phyloP scores from a whole-genome alignment of 30 jellyfish, hydroid and myxozoan species.

The Phacellophora camtschatica region DNA sequence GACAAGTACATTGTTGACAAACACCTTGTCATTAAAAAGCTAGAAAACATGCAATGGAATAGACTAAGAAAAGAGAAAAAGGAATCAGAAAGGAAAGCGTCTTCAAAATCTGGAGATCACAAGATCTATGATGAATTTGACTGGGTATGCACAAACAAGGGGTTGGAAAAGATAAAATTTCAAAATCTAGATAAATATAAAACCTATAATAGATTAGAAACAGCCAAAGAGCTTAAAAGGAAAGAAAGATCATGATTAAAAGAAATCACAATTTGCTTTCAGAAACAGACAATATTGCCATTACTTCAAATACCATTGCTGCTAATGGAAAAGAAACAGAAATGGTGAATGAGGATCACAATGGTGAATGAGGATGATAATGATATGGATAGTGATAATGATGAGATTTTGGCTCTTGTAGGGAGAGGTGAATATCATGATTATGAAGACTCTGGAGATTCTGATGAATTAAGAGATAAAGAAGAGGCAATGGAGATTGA shows the following conservation, averaged over 20 bases:
- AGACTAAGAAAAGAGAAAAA: background rate
- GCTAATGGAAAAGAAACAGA: background rate
- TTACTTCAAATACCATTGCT: background rate
- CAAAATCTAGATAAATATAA: slow-evolving; percentile 3
- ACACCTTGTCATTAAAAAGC: background rate
- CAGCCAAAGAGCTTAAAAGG: slow-evolving; percentile 12
- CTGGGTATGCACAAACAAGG: slow-evolving; percentile 19
- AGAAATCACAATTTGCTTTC: slow-evolving; percentile 1
- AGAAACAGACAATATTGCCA: background rate
- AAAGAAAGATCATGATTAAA: slow-evolving; percentile 8
- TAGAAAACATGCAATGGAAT: background rate
- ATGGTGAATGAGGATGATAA: background rate
- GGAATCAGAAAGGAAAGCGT: slow-evolving; percentile 10
- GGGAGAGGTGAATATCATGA: background rate
- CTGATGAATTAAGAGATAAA: background rate
- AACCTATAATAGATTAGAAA: background rate
- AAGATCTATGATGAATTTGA: slow-evolving; percentile 5
- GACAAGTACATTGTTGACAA: slow-evolving; percentile 13
- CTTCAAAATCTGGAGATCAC: background rate
- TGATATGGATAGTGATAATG: background rate
- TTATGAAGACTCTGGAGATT: background rate
- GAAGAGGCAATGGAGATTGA: background rate
- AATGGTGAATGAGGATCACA: background rate
- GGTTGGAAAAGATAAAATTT: slow-evolving; percentile 4
- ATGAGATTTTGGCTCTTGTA: background rate